These are phyloP conservation scores for Anagyrus pseudococci DNA, from an alignment of 2,888 invertebrate species.

Conservation along the genomic window DNA sequence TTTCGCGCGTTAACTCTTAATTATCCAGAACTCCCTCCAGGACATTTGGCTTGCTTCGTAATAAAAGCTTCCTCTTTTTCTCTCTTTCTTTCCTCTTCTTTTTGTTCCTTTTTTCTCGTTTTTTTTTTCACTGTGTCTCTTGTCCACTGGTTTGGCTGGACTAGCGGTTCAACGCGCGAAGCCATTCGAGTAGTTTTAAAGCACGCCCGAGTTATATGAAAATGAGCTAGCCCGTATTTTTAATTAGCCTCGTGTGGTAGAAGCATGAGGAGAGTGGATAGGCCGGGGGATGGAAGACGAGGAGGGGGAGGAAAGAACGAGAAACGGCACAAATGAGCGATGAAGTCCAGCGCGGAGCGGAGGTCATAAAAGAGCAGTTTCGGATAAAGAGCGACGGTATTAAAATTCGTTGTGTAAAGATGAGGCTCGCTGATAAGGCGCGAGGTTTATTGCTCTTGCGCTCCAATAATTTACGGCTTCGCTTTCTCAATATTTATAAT, in stretches of 20 bases:
- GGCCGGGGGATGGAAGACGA: too few relatives aligned
- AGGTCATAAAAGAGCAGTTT: conserved; percentile 34
- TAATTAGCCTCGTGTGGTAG: conserved; percentile 27
- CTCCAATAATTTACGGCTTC: conserved; percentile 32
- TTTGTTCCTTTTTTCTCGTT: conserved; percentile 8
- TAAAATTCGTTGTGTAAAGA: conserved; percentile 33
- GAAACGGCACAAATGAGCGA: conserved; percentile 27
- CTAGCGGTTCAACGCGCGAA: too few relatives aligned
- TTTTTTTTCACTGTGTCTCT: conserved; percentile 9
- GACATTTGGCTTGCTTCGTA: conserved; percentile 19
- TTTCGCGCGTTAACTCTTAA: conserved; percentile 25
- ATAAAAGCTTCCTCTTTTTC: background rate
- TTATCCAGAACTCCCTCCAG: conserved; percentile 23
- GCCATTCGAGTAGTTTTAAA: too few relatives aligned
- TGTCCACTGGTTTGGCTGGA: too few relatives aligned
- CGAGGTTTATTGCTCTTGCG: conserved; percentile 33
- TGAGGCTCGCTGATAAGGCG: conserved; percentile 27
- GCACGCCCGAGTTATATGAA: conserved; percentile 13
- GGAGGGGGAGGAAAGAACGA: conserved; percentile 12
- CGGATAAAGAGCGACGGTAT: conserved; percentile 23
- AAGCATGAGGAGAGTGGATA: background rate
- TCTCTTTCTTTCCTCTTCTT: conserved; percentile 15
- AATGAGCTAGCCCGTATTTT: conserved; percentile 36
- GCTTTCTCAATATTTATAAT: conserved; percentile 34
- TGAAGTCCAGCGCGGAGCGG: conserved; percentile 33